These are phyloP conservation scores for Amorpha juglandis DNA, from an alignment of 2,888 invertebrate species.

Conservation along the genomic window DNA sequence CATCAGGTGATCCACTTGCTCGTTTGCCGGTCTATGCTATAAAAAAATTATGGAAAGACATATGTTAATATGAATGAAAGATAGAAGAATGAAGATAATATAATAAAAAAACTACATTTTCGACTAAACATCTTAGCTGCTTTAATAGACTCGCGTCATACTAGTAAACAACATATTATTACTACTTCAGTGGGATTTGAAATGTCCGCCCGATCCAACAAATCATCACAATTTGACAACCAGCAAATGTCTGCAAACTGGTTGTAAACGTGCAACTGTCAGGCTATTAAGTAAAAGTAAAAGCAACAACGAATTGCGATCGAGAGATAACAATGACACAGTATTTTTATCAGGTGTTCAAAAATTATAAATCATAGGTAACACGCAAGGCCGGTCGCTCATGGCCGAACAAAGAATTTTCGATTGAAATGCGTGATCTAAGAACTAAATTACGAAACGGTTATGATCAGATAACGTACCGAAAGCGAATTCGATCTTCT, in stretches of 20 bases:
- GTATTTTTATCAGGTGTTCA: slow-evolving; percentile 63
- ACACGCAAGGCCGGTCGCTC: slow-evolving; percentile 63
- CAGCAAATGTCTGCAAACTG: slow-evolving; percentile 14
- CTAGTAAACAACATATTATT: background rate
- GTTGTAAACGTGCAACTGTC: slow-evolving; percentile 20
- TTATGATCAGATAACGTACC: slow-evolving; percentile 71
- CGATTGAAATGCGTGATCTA: slow-evolving; percentile 63
- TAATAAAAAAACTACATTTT: too few relatives aligned
- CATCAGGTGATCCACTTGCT: too few relatives aligned
- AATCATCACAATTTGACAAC: slow-evolving; percentile 16
- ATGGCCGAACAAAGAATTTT: slow-evolving; percentile 58
- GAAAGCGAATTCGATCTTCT: slow-evolving; percentile 54
- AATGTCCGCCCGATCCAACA: slow-evolving; percentile 7
- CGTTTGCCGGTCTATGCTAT: too few relatives aligned
- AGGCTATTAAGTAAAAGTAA: slow-evolving; percentile 48
- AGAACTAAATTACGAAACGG: slow-evolving; percentile 68
- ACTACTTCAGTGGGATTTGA: background rate
- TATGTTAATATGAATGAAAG: too few relatives aligned
- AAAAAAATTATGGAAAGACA: too few relatives aligned
- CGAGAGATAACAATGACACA: slow-evolving; percentile 57
- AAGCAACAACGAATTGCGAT: slow-evolving; percentile 52
- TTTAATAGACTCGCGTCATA: background rate
- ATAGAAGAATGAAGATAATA: too few relatives aligned
- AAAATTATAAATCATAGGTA: slow-evolving; percentile 61
- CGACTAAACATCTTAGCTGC: background rate